phyloP scores from a whole-genome alignment of 2,888 invertebrate species.

The Fragum fragum region DNA sequence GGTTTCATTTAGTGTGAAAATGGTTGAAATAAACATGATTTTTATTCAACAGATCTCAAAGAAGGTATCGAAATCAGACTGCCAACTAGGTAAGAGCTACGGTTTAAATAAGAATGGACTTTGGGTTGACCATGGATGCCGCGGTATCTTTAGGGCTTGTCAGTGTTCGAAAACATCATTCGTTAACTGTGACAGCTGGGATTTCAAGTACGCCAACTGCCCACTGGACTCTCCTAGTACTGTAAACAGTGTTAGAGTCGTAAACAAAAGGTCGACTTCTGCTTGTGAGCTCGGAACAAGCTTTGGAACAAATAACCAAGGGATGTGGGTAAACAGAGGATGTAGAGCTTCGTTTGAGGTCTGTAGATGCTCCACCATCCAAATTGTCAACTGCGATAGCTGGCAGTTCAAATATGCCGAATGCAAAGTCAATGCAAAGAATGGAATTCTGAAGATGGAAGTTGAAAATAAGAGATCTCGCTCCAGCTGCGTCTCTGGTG shows the following conservation, averaged over 20 bases:
- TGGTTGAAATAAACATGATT: too few species aligned
- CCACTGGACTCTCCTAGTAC: background rate
- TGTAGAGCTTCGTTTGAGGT: background rate
- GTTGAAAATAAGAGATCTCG: background rate
- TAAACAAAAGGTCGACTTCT: background rate
- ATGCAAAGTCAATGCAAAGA: background rate
- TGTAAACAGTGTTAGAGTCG: background rate
- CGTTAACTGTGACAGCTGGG: background rate
- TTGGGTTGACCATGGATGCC: background rate
- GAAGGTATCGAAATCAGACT: background rate
- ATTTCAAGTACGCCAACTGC: background rate
- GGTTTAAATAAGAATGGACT: background rate
- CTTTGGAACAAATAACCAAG: background rate
- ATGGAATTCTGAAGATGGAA: background rate
- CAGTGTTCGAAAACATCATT: background rate
- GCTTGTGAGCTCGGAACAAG: background rate
- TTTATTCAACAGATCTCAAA: too few species aligned
- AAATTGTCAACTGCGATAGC: background rate
- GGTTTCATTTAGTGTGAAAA: too few species aligned
- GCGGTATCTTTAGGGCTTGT: background rate
- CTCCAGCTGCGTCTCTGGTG: background rate
- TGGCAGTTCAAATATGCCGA: background rate
- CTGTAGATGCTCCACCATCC: background rate
- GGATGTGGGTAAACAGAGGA: background rate
- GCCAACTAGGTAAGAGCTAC: background rate